Evolutionary conservation across 2,888 invertebrate species (phyloP).

Genomic region (Erebia aethiops): DNA sequence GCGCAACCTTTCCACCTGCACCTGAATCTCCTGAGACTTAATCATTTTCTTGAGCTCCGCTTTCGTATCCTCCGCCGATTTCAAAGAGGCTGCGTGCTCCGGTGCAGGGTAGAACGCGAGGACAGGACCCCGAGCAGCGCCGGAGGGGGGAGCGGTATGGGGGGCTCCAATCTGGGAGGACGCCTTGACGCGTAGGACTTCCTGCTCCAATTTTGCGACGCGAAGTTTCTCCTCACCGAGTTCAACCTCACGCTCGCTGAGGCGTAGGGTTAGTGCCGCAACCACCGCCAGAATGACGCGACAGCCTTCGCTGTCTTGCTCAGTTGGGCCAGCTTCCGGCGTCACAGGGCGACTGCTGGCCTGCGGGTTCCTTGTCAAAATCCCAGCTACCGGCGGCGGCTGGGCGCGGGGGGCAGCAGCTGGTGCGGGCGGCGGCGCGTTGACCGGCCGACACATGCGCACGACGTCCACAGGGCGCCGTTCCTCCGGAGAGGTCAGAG

Average conservation of each 20-base stretch:
- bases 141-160: background rate
- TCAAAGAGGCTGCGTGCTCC: background rate
- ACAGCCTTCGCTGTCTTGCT: no score
- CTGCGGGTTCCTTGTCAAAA: no score
- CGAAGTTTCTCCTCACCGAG: background rate
- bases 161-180: background rate
- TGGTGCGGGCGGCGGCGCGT: no score
- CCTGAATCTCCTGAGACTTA: background rate
- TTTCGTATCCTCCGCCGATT: constrained; percentile 1
- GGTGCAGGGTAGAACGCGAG: background rate
- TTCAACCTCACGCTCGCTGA: background rate
- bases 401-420: no score
- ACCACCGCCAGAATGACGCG: background rate
- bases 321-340: no score
- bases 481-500: no score
- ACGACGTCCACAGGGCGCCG: no score
- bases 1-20: background rate
- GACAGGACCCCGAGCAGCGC: background rate
- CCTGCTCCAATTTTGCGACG: background rate
- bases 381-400: no score
- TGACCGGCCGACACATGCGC: no score
- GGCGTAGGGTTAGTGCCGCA: background rate
- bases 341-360: no score
- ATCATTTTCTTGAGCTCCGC: background rate
- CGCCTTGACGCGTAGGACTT: background rate